Evolutionary conservation across 2,888 invertebrate genomes (phyloP).

Genomic region (Cerceris rybyensis): DNA sequence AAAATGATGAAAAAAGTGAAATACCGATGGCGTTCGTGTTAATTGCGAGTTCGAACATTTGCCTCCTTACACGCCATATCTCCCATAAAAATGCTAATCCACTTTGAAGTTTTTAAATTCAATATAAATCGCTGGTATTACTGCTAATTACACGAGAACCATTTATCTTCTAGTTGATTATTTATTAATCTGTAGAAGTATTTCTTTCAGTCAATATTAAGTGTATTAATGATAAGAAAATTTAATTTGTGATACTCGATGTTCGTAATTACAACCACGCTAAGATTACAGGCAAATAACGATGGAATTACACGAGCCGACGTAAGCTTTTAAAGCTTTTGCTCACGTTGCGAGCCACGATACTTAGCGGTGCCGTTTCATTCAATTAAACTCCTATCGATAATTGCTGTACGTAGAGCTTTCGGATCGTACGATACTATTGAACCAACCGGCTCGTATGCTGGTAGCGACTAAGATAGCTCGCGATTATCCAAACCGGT

Average conservation of each 20-base stretch:
- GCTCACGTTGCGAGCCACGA: neutral
- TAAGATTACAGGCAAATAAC: neutral
- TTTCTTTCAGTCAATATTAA: too few relatives aligned
- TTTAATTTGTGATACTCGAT: too few relatives aligned
- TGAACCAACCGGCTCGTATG: conserved; percentile 34
- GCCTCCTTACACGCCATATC: neutral
- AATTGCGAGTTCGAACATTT: neutral
- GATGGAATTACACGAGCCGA: neutral
- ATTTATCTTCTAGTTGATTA: neutral
- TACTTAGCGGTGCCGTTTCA: conserved; percentile 4
- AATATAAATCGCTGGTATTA: neutral
- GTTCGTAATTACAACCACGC: too few relatives aligned
- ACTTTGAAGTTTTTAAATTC: too few relatives aligned
- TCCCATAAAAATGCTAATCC: neutral
- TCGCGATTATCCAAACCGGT: conserved; percentile 35
- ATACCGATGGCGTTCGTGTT: too few relatives aligned
- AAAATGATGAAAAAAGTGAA: too few relatives aligned
- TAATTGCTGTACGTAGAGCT: conserved; percentile 41
- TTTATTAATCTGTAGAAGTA: neutral
- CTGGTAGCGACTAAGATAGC: conserved; percentile 56
- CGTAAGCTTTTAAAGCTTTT: neutral
- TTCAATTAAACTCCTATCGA: conserved; percentile 49
- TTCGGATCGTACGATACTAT: conserved; percentile 27
- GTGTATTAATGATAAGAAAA: too few relatives aligned
- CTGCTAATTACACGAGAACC: neutral